A percentile compares a stretch with the other conserved stretches of the same genome.
Conservation (phyloP, 2,113 vertebrate species). For the Erythrocebus patas region DNA sequence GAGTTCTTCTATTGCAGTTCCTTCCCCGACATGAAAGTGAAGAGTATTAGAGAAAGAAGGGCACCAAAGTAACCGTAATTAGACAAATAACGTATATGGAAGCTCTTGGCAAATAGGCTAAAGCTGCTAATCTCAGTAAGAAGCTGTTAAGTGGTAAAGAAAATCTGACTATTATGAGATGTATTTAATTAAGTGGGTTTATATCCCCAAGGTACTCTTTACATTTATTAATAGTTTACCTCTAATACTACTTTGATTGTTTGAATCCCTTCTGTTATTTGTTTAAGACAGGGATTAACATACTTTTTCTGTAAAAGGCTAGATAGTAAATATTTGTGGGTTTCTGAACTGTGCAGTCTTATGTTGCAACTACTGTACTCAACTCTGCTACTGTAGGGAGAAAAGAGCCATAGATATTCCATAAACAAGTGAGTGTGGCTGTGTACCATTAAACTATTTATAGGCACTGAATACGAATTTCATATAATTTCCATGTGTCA, state of each 20-base stretch:
- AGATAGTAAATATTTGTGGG: background rate
- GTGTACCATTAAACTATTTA: background rate
- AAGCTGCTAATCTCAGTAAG: background rate
- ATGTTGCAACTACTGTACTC: background rate
- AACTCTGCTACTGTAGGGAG: background rate
- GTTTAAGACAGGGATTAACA: background rate
- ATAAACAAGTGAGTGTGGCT: background rate
- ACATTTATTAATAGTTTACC: background rate
- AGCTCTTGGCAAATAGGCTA: background rate
- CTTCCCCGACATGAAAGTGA: background rate
- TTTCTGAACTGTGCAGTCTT: background rate
- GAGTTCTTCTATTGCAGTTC: background rate
- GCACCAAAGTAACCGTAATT: background rate
- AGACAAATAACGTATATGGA: background rate
- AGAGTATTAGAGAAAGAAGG: background rate
- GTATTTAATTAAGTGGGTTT: background rate
- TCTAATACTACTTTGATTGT: slow-evolving; percentile 1
- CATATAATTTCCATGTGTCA: background rate
- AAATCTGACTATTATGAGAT: background rate
- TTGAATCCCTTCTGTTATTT: background rate
- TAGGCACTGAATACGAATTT: background rate
- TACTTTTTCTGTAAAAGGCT: background rate
- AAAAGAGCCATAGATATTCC: background rate
- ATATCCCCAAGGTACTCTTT: background rate
- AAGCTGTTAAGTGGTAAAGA: background rate